phyloP scores from a whole-genome alignment of 2,888 invertebrate species.

The Mythimna impura region DNA sequence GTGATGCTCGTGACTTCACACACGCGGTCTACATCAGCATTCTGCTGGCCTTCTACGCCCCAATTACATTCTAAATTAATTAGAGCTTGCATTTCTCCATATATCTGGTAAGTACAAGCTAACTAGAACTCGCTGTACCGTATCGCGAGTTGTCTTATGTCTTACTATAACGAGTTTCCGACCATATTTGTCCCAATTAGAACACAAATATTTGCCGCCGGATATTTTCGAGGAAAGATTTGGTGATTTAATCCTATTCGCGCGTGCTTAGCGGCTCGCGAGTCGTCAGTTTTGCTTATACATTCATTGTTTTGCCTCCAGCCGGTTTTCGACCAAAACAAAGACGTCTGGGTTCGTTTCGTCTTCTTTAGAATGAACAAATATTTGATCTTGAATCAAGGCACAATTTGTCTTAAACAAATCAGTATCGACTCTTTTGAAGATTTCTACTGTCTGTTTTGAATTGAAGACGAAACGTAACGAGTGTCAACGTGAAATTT shows the following conservation, averaged over 20 bases:
- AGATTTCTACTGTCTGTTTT: background rate
- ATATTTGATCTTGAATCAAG: constrained; percentile 10
- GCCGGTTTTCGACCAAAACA: constrained; percentile 30
- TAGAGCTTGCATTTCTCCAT: constrained; percentile 34
- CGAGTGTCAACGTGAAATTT: background rate
- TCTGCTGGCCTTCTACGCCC: constrained; percentile 21
- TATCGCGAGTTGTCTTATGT: background rate
- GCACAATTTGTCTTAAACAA: background rate
- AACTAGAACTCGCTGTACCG: background rate
- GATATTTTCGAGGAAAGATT: constrained; percentile 16
- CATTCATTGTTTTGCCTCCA: constrained; percentile 23
- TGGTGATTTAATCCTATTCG: background rate
- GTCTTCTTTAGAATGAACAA: constrained; percentile 6
- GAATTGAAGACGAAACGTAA: background rate
- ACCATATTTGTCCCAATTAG: constrained; percentile 11
- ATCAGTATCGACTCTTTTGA: background rate
- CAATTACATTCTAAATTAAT: constrained; percentile 45
- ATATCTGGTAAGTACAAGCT: constrained; percentile 5
- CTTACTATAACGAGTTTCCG: background rate
- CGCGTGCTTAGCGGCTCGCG: constrained; percentile 8
- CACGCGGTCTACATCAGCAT: constrained; percentile 29
- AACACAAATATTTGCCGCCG: constrained; percentile 5
- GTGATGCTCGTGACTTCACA: constrained; percentile 14
- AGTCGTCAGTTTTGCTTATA: constrained; percentile 17
- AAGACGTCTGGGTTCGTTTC: constrained; percentile 17